Evolutionary conservation across 2,113 vertebrate genomes (phyloP).

Genomic region (Rhinogobius similis): DNA sequence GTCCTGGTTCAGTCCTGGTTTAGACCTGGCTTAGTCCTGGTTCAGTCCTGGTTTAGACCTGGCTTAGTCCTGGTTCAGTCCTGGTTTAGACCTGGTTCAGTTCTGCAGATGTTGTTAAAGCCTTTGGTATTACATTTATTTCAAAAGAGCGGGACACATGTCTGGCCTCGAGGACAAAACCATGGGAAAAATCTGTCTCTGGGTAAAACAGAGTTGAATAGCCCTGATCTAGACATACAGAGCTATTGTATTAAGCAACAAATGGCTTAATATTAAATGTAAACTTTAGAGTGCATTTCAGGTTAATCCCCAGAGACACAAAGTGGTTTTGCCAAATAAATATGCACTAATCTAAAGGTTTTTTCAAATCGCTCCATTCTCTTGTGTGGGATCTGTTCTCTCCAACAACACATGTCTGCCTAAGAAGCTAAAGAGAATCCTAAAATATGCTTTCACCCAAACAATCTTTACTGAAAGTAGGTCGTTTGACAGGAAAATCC

Average conservation of each 20-base stretch:
- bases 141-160: no score
- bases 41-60: no score
- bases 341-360: conserved; percentile 36
- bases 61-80: no score
- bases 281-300: neutral
- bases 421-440: conserved; percentile 37
- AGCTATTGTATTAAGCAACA: neutral
- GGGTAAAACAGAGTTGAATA: no score
- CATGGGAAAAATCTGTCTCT: no score
- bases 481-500: neutral
- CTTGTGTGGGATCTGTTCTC: conserved; percentile 47
- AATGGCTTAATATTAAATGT: neutral
- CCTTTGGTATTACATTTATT: no score
- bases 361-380: conserved; percentile 49
- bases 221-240: neutral
- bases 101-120: no score
- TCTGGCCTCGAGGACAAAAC: no score
- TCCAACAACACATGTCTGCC: conserved; percentile 43
- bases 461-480: conserved; percentile 10
- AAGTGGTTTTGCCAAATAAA: conserved; percentile 43
- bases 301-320: conserved; percentile 29
- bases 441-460: conserved; percentile 22
- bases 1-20: no score
- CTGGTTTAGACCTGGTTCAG: no score
- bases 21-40: no score